phyloP scores from a whole-genome alignment of 2,888 invertebrate species.

The Agriopis marginaria region DNA sequence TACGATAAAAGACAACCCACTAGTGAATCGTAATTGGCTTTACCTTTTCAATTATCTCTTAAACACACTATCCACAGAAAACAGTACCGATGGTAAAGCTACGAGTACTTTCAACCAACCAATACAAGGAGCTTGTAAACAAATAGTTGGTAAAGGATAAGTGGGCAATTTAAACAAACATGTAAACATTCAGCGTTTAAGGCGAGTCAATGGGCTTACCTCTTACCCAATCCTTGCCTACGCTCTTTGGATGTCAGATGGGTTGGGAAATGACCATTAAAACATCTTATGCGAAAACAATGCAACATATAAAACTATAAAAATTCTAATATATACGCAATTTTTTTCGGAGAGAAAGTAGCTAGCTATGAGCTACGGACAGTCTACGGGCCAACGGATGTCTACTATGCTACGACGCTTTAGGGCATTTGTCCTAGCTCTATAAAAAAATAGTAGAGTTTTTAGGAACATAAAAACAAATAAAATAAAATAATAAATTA shows the following conservation, averaged over 20 bases:
- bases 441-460: background rate
- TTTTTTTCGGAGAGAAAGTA: background rate
- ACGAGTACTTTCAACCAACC: slow-evolving; percentile 45
- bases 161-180: slow-evolving; percentile 66
- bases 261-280: slow-evolving; percentile 40
- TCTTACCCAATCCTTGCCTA: slow-evolving; percentile 57
- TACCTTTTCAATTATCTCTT: too few species aligned
- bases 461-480: too few species aligned
- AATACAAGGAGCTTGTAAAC: slow-evolving; percentile 57
- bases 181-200: slow-evolving; percentile 68
- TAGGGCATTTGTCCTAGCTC: background rate
- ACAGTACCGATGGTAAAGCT: background rate
- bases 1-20: background rate
- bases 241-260: slow-evolving; percentile 60
- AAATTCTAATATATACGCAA: too few species aligned
- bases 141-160: slow-evolving; percentile 56
- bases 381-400: slow-evolving; percentile 2
- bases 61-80: background rate
- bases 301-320: background rate
- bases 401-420: background rate
- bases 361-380: slow-evolving; percentile 4
- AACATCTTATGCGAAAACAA: background rate
- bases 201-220: slow-evolving; percentile 64
- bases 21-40: background rate
- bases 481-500: too few species aligned